Base-by-base conservation (phyloP, 2,113 vertebrate genomes). In the Erpornis zantholeuca region DNA sequence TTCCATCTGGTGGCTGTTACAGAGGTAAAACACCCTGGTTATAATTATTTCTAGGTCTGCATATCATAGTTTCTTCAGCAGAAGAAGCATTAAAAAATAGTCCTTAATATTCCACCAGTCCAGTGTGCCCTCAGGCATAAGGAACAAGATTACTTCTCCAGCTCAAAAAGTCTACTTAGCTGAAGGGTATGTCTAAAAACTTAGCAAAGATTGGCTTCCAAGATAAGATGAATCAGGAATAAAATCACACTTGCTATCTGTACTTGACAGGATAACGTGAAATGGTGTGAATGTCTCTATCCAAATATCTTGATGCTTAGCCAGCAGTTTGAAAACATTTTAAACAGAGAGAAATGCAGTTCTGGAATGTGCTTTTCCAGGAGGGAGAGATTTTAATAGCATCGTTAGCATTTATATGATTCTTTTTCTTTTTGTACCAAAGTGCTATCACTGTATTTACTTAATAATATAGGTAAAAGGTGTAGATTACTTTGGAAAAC, bases 221-320 rank as follows among this genome's bases (percentile, higher is more conserved):
- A 88, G 84, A 89, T 83, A 92, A 63, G 88, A 90, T 88, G 72
- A 92, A 88, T 95, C 92, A 82, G 80, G 72, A 94, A 45, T 60
- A 45, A 94, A 95, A 94, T 96, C 94, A 83, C 40, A 81, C 60
- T 93, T 88, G 69, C 79, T 92, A 53, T 93, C 82, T 75, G 61
- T 84, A 53, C 69, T 61, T 94, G 91, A 84, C 94, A 89, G 23
- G 64, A 53, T 40, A 91, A 82, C 22, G 15, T 65, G 53, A 90
- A 90, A 57, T 88, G 35, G 29, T 86, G 82, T 88, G 76, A 94
- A 92, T 63, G 54, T 93, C 31, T 90, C 56, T 84, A 65, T 86
- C 71, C 44, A 66, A 81, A 84, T 88, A 78, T 12, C 64, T 80
- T 45, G 16, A 77, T 75, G 72, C 90, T 93, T 90, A 94, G 79